Conservation (phyloP, 2,888 invertebrate genomes). For the Netelia virgata region DNA sequence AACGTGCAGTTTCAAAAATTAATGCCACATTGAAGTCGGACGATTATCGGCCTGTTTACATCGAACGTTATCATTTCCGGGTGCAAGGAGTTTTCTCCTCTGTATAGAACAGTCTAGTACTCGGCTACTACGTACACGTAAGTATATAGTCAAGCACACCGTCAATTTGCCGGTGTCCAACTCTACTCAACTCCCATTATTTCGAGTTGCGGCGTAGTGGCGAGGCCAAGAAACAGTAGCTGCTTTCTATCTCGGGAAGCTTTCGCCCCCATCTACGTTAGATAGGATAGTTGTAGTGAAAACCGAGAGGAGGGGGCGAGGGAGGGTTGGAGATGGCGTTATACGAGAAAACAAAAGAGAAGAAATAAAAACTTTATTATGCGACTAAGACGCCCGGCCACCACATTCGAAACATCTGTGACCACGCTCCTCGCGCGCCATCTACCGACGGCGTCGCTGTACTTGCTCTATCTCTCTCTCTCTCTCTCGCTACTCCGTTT, state of each 20-base stretch:
- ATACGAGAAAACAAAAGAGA: slow-evolving; percentile 28
- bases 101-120: not conserved
- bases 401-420: slow-evolving; percentile 60
- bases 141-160: not conserved
- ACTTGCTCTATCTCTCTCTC: slow-evolving; percentile 8
- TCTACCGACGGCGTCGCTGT: slow-evolving; percentile 40
- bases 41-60: slow-evolving; percentile 53
- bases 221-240: slow-evolving; percentile 34
- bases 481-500: slow-evolving; percentile 5
- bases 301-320: not conserved
- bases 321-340: slow-evolving; percentile 16
- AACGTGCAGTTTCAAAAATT: slow-evolving; percentile 3
- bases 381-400: slow-evolving; percentile 36
- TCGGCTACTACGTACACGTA: not conserved
- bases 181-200: slow-evolving; percentile 59
- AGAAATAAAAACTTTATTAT: slow-evolving; percentile 55
- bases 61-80: slow-evolving; percentile 48
- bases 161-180: slow-evolving; percentile 37
- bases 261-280: slow-evolving; percentile 13
- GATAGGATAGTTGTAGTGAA: slow-evolving; percentile 25
- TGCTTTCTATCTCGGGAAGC: slow-evolving; percentile 33
- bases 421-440: slow-evolving; percentile 25
- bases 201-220: slow-evolving; percentile 46
- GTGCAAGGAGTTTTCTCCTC: slow-evolving; percentile 38
- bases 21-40: slow-evolving; percentile 27